These are phyloP conservation scores for Yponomeuta sedellus DNA, from an alignment of 2,888 invertebrate genomes.

Conservation along the genomic window DNA sequence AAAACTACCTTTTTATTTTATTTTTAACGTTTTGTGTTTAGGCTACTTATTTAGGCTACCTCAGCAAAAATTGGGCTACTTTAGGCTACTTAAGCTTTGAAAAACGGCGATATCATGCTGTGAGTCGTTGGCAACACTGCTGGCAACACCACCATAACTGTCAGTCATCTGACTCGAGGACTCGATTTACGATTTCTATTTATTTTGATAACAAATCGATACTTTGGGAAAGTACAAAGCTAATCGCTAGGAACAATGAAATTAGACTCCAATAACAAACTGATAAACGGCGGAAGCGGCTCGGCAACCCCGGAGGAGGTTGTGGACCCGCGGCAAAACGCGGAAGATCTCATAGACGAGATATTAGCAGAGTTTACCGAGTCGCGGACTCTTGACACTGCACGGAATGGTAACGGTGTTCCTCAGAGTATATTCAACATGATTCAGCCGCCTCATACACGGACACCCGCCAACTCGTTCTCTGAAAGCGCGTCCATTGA, in stretches of 20 bases:
- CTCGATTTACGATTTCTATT: constrained; percentile 55
- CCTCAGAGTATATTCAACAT: constrained; percentile 58
- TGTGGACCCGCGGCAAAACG: constrained; percentile 63
- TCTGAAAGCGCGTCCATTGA: constrained; percentile 63
- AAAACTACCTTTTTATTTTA: no score
- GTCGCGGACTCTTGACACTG: constrained; percentile 47
- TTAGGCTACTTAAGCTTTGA: no score
- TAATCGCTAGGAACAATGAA: constrained; percentile 48
- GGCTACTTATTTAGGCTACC: no score
- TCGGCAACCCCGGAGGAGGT: constrained; percentile 62
- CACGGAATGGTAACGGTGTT: constrained; percentile 53
- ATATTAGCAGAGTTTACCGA: constrained; percentile 68
- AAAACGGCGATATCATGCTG: no score
- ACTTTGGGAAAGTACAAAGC: constrained; percentile 27
- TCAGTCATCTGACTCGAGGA: constrained; percentile 68
- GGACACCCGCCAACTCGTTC: constrained; percentile 66
- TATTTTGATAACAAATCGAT: constrained; percentile 55
- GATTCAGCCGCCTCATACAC: constrained; percentile 64
- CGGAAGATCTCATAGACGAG: constrained; percentile 69
- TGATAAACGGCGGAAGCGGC: constrained; percentile 63
- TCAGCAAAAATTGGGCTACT: no score
- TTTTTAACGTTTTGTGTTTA: no score
- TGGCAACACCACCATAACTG: not conserved
- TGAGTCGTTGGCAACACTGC: not conserved
- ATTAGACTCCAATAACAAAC: constrained; percentile 70